Conservation (phyloP, 2,113 vertebrate species). For the Pygathrix nemaeus region DNA sequence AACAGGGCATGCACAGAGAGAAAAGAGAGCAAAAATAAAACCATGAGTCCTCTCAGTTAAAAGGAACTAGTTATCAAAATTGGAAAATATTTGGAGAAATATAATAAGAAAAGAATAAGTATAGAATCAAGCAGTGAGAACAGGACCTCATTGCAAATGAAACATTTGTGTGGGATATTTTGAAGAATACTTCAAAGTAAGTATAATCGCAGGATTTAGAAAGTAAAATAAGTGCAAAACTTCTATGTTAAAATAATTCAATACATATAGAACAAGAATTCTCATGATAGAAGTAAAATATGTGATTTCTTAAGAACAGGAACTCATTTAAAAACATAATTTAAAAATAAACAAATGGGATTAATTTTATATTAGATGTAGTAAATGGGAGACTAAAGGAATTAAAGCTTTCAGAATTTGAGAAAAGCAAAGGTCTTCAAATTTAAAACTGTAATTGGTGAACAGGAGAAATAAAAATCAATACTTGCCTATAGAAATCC, state of each 20-base stretch:
- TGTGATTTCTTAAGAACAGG: neutral
- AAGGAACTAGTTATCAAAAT: neutral
- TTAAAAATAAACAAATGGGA: neutral
- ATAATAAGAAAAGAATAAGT: neutral
- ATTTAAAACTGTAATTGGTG: neutral
- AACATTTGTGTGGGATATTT: neutral
- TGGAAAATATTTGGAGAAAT: neutral
- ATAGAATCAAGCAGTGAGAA: neutral
- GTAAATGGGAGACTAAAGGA: neutral
- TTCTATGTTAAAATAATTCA: neutral
- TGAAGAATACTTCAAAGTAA: neutral
- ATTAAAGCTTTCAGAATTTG: neutral
- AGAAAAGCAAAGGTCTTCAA: neutral
- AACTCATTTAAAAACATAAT: neutral
- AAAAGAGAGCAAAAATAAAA: neutral
- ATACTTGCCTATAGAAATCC: neutral
- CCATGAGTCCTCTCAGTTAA: neutral
- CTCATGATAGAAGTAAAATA: neutral
- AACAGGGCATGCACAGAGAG: no score
- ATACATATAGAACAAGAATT: neutral
- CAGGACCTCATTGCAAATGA: neutral
- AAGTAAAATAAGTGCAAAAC: neutral
- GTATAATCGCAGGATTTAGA: neutral
- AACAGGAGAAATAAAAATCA: neutral
- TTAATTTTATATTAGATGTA: neutral